Evolutionary conservation across 1,140 invertebrate genomes (phyloP), one percentile per base, ranked within the genome.

Genomic region (Macrotrachela quadricornifera): DNA sequence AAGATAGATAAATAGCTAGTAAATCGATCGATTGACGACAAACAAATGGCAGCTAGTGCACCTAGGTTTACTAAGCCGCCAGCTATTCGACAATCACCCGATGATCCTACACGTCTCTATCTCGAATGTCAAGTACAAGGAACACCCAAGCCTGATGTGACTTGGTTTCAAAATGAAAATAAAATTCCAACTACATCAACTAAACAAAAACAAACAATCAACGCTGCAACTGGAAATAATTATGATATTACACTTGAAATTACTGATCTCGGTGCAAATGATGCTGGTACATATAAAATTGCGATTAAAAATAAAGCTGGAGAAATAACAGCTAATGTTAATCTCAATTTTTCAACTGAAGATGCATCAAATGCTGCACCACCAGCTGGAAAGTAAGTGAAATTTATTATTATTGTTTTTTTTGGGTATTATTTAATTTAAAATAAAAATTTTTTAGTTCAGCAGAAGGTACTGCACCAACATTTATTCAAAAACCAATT

Each of bases 11-110:
- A 30, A 30, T 30, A 30, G 21, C 8, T 2, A 30, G 21, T 30
- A 4, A 30, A 30, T 30, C 21, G 21, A 30, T 30, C 21, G 21
- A 30, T 30, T 30, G 21, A 30, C 21, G 21, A 30, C 2, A 2
- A 30, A 30, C 21, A 8, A 30, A 30, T 30, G 21, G 21, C 21
- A 30, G 21, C 21, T 30, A 30, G 21, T 30, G 53, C 53, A 46
- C 90, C 90, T 63, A 91, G 86, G 65, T 94, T 95, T 74, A 80
- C 82, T 67, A 85, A 90, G 75, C 95, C 94, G 72, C 90, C 90
- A 46, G 78, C 84, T 39, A 94, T 94, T 66, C 77, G 84, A 67
- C 88, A 96, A 71, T 86, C 91, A 71, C 21, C 21, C 8, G 87
- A 92, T 67, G 87, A 91, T 72, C 85, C 85, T 58, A 86, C 86